Evolutionary conservation across 2,113 vertebrate genomes (phyloP), one percentile per base, ranked within the genome.

Genomic region (Calidris pugnax): DNA sequence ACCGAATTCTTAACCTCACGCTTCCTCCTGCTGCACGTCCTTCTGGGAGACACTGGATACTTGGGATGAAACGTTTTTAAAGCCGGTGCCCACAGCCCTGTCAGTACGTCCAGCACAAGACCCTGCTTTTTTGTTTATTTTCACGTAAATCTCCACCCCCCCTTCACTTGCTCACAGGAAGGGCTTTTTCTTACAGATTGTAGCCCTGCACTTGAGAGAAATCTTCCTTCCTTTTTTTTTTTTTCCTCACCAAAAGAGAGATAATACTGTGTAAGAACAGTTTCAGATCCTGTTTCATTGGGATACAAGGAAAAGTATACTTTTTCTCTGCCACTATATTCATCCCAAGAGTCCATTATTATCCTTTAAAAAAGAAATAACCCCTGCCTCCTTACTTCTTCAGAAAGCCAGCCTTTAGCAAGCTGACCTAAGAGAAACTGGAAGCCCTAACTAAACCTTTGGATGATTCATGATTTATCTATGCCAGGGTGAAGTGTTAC

Each of bases 11-110:
- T 98, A 98, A 98, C 97, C 95, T 97, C 96, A 92, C 96, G 73
- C 95, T 98, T 98, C 98, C 97, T 97, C 95, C 96, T 97, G 48
- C 97, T 97, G 90, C 94, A 97, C 8, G 39, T 98, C 97, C 98
- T 98, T 98, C 95, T 96, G 98, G 98, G 98, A 98, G 98, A 98
- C 93, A 98, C 41, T 97, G 98, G 98, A 98, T 98, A 96, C 93
- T 69, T 1, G 27, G 95, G 96, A 98, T 97, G 95, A 98, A 97
- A 97, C 90, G 76, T 96, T 96, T 96, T 95, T 97, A 97, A 98
- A 97, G 94, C 89, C 67, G 51, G 45, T 24, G 95, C 94, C 85
- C 66, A 30, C 80, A 95, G 23, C 81, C 94, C 88, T 98, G 97
- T 98, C 97, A 96, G 57, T 97, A 88, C 66, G 21, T 86, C 95